phyloP scores from a whole-genome alignment of 2,113 vertebrate genomes.

The Odocoileus virginianus region DNA sequence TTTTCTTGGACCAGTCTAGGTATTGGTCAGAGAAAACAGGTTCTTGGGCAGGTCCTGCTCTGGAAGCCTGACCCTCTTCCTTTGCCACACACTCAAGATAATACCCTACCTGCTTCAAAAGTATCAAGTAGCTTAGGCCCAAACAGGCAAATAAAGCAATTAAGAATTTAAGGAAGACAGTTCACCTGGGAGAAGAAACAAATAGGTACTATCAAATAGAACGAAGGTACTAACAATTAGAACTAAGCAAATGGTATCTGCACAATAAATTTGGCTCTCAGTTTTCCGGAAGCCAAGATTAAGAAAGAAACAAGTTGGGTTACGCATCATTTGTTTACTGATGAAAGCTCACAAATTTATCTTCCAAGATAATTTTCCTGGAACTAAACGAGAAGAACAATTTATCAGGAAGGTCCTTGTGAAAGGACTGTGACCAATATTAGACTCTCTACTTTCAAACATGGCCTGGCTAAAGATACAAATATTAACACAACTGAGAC shows the following conservation, averaged over 20 bases:
- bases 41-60: neutral
- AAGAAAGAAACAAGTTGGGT: conserved; percentile 19
- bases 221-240: neutral
- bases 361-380: conserved; percentile 45
- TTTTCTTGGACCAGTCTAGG: conserved; percentile 11
- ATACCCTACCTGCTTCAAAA: neutral
- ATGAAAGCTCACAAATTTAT: conserved; percentile 51
- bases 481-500: neutral
- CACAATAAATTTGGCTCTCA: neutral
- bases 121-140: neutral
- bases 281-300: conserved; percentile 43
- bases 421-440: neutral
- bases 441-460: neutral
- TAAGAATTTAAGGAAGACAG: neutral
- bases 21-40: neutral
- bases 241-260: neutral
- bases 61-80: neutral
- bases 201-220: neutral
- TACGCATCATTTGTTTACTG: conserved; percentile 41
- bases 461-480: neutral
- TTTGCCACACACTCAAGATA: conserved; percentile 9
- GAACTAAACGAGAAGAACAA: conserved; percentile 9
- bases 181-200: conserved; percentile 19
- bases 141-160: conserved; percentile 17
- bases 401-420: conserved; percentile 28